Evolutionary conservation across 2,888 invertebrate species (phyloP).

Genomic region (Hemaris fuciformis): DNA sequence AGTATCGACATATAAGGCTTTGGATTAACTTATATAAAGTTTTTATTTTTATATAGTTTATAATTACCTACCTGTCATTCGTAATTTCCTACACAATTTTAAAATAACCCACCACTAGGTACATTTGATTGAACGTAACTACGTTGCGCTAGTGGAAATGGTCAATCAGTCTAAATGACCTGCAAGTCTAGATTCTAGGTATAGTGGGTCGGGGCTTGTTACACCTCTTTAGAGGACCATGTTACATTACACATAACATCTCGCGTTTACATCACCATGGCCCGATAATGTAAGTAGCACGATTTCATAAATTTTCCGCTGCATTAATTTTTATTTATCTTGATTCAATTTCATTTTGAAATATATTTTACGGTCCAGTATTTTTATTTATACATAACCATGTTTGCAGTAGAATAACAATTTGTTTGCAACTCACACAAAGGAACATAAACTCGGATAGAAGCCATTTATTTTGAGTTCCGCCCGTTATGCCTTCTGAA

Average conservation of each 20-base stretch:
- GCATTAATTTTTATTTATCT: background rate
- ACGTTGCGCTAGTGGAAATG: constrained; percentile 61
- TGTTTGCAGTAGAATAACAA: constrained; percentile 25
- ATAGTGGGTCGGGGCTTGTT: constrained; percentile 44
- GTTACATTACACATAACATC: background rate
- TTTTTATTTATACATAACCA: background rate
- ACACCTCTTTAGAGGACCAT: constrained; percentile 19
- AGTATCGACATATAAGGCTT: no score
- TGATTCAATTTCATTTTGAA: no score
- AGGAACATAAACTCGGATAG: constrained; percentile 48
- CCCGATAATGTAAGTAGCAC: background rate
- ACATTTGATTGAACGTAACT: constrained; percentile 45
- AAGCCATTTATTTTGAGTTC: constrained; percentile 60
- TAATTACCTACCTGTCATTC: background rate
- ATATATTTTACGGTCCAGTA: background rate
- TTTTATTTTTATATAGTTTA: no score
- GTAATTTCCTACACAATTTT: background rate
- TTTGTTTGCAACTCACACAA: constrained; percentile 42
- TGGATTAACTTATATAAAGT: no score
- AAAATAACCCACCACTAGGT: constrained; percentile 3
- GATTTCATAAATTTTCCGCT: background rate
- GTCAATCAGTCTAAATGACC: constrained; percentile 73
- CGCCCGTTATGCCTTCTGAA: constrained; percentile 69
- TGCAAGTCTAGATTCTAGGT: constrained; percentile 65
- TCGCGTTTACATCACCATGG: background rate